Evolutionary conservation across 2,113 vertebrate genomes (phyloP), one percentile per base, ranked within the genome.

Genomic region (Cyphomyrus plagiostoma): DNA sequence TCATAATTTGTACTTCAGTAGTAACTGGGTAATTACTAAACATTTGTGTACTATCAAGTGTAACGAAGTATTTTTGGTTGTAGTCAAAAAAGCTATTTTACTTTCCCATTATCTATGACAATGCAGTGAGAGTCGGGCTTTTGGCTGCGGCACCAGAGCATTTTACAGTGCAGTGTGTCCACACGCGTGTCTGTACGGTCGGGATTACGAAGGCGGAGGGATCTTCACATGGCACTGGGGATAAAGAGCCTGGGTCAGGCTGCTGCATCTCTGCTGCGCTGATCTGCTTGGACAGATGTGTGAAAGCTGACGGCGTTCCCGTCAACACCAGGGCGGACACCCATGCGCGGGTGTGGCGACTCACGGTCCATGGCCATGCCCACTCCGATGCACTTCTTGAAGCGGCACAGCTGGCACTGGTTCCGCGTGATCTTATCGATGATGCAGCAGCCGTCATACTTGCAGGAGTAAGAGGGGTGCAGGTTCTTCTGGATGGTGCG

Each of bases 401-500:
- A 99, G 94, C 98, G 97, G 91, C 98, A 99, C 88, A 99, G 97
- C 96, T 99, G 98, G 94, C 98, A 99, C 95, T 99, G 98, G 95
- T 99, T 99, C 93, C 98, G 97, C 45, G 98, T 99, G 96, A 99
- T 98, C 94, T 99, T 99, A 94, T 99, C 98, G 6, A 99, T 98
- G 95, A 98, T 96, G 86, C 98, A 99, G 95, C 98, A 98, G 92
- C 97, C 96, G 94, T 99, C 98, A 89, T 98, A 99, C 88, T 99
- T 99, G 95, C 98, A 99, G 91, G 97, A 97, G 93, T 99, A 99
- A 53, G 97, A 95, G 21, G 98, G 97, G 91, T 99, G 97, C 92
- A 99, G 96, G 94, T 98, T 99, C 95, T 99, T 99, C 96, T 99
- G 98, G 94, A 99, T 99, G 93, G 98, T 99, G 91, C 98, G 97